phyloP scores from a whole-genome alignment of 2,113 vertebrate genomes.

The Sphyrna mokarran region DNA sequence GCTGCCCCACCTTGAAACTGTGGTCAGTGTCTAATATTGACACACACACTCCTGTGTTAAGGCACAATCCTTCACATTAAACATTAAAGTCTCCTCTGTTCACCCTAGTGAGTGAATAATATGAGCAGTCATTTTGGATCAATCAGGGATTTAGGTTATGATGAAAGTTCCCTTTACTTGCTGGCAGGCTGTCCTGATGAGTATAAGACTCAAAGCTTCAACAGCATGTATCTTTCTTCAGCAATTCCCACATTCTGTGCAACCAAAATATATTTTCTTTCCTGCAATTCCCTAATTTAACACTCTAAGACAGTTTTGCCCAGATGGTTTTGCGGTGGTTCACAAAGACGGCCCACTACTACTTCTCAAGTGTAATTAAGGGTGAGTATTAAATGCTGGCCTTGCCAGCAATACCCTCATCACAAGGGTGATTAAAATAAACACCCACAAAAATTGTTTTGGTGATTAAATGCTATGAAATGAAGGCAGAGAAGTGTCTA shows the following conservation, averaged over 20 bases:
- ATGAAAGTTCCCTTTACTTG: neutral
- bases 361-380: neutral
- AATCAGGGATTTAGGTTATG: neutral
- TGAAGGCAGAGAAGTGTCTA: neutral
- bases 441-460: conserved; percentile 3
- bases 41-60: neutral
- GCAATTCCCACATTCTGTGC: no score
- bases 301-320: neutral
- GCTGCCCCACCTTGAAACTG: neutral
- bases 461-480: neutral
- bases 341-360: neutral
- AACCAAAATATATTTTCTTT: neutral
- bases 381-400: neutral
- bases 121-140: neutral
- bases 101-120: no score
- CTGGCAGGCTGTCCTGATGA: no score
- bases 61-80: neutral
- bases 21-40: neutral
- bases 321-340: neutral
- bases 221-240: no score
- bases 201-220: no score
- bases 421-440: neutral
- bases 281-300: neutral
- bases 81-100: neutral
- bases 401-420: neutral